Base-by-base conservation (phyloP, 2,888 invertebrate species). In the Ypsolopha sequella region DNA sequence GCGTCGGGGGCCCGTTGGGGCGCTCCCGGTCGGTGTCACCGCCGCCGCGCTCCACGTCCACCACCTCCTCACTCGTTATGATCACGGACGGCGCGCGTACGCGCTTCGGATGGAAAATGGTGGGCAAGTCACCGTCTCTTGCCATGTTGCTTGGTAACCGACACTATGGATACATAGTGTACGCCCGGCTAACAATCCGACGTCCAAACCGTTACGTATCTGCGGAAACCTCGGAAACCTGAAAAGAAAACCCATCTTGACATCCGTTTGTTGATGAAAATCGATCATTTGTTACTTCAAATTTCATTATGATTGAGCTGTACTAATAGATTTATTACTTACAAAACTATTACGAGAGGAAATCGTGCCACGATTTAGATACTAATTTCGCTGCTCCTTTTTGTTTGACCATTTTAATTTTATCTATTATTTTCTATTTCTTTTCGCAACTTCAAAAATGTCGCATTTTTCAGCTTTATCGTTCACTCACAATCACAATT, bases 61-160 rank as follows among this genome's bases (percentile, higher is more conserved):
- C 85, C 50, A 88, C 87, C 60, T 91, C 91, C 59, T 88, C 88
- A 60, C 90, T 90, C 47, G 91, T 91, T 59, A 92, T 90, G 64
- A 92, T 91, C 58, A 91, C 91, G 52, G 91, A 91, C 58, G 91
- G 91, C 54, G 91, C 88, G 56, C 91, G 88, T 53, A 90, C 90
- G 60, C 91, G 87, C 70, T 90, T 90, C 45, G 93, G 94, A 79
- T 94, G 93, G 79, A 94, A 94, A 68, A 94, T 94, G 59, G 93
- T 93, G 60, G 93, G 91, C 80, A 94, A 90, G 75, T 93, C 93
- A 64, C 91, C 91, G 88, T 92, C 92, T 60, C 91, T 87, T 59
- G 90, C 91, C 92, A 91, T 91, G 53, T 64, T 43, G 43, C 13
- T 38, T 11, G 35, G 9, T 43, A 10, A 41, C 13, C 11, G 43